A percentile compares a stretch with the other conserved stretches of the same genome.
Evolutionary conservation across 2,113 vertebrate genomes (phyloP).

Genomic region (Aldabrachelys gigantea): DNA sequence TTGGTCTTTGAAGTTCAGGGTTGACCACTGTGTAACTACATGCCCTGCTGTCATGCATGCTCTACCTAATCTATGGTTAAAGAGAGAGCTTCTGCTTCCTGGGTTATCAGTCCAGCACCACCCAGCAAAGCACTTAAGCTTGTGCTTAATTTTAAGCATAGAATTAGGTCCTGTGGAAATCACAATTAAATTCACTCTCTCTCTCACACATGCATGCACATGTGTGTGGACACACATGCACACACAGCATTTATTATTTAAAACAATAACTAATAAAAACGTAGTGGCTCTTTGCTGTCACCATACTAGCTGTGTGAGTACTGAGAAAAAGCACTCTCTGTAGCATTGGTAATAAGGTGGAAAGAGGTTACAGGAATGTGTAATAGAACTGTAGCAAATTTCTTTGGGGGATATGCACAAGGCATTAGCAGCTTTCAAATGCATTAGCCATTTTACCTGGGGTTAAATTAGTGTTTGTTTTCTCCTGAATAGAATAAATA

Average conservation of each 20-base stretch:
- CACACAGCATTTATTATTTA: background rate
- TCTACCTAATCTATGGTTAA: too few species aligned
- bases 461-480: constrained; percentile 44
- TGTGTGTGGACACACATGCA: too few species aligned
- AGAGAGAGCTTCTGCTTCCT: background rate
- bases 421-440: constrained; percentile 33
- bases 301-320: background rate
- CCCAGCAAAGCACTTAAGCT: background rate
- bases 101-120: background rate
- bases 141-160: background rate
- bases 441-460: background rate
- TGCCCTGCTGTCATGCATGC: accelerated
- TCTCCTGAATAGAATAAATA: constrained; percentile 31
- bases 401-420: constrained; percentile 39
- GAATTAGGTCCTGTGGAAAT: background rate
- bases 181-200: accelerated
- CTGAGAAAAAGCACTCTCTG: background rate
- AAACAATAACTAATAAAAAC: background rate
- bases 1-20: background rate
- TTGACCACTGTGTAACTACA: background rate
- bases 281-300: background rate
- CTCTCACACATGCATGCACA: background rate
- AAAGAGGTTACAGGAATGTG: constrained; percentile 1
- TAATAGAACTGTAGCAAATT: constrained; percentile 54
- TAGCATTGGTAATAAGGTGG: background rate